These are phyloP conservation scores for Odontocerum albicorne DNA, from an alignment of 2,888 invertebrate genomes.

Conservation along the genomic window DNA sequence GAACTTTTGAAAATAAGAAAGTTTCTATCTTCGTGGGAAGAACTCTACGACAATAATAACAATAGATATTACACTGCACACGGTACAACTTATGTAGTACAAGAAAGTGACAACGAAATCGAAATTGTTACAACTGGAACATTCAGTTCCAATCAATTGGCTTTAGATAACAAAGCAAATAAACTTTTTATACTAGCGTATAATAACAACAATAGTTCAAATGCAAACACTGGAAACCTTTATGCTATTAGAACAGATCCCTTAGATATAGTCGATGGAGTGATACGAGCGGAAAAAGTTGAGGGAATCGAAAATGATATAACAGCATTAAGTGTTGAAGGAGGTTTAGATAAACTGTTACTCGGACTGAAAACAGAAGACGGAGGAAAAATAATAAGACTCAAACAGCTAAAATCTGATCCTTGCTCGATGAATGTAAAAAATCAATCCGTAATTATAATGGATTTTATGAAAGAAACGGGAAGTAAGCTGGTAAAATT, in stretches of 20 bases:
- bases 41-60: not conserved
- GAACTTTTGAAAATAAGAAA: not conserved
- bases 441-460: not conserved
- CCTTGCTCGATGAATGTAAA: conserved; percentile 5
- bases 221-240: not conserved
- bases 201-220: not conserved
- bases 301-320: not conserved
- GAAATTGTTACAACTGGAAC: conserved; percentile 6
- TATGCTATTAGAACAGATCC: conserved; percentile 5
- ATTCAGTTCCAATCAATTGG: conserved; percentile 6
- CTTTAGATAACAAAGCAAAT: conserved; percentile 1
- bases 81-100: conserved; percentile 7
- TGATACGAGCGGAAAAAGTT: not conserved
- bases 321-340: conserved; percentile 1
- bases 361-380: not conserved
- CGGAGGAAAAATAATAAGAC: conserved; percentile 6
- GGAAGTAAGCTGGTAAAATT: not conserved
- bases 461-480: conserved; percentile 9
- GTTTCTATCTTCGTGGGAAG: not conserved
- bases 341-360: not conserved
- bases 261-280: not conserved
- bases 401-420: not conserved
- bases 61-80: conserved; percentile 1
- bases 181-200: conserved; percentile 7
- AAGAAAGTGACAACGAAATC: conserved; percentile 6